Evolutionary conservation across 1,140 invertebrate genomes (phyloP), one percentile per base, ranked within the genome.

Genomic region (Drosophila orosa): DNA sequence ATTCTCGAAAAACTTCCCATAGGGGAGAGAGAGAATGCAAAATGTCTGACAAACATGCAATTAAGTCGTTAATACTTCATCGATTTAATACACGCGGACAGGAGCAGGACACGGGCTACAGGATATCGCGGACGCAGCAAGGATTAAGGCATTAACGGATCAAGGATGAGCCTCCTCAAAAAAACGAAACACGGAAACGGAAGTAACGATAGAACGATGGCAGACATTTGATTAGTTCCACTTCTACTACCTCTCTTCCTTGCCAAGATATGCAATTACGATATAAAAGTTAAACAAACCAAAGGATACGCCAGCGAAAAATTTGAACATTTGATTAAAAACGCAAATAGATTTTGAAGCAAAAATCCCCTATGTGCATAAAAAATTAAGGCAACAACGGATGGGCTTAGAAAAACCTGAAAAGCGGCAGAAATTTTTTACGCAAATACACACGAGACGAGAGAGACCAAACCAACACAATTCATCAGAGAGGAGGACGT

Each of bases 31-130:
- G 57, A 37, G 55, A 61, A 29, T 40, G 39, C 78, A 74, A 84
- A 89, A 89, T 89, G 84, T 89, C 74, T 74, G 74, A 84, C 85
- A 89, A 89, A 89, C 84, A 89, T 89, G 84, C 84, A 89, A 89
- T 89, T 89, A 89, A 89, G 84, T 89, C 84, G 84, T 89, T 89
- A 89, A 89, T 89, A 89, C 84, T 89, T 89, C 84, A 89, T 89
- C 85, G 84, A 89, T 89, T 78, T 78, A 80, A 90, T 78, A 80
- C 85, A 74, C 74, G 77, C 65, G 67, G 83, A 76, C 58, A 81
- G 76, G 50, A 63, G 67, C 66, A 47, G 71, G 60, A 66, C 25
- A 37, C 33, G 25, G 25, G 42, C 3, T 25, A 35, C 45, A 19
- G 69, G 59, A 54, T 55, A 48, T 37, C n/a, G 54, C 8, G 35